Percentiles rank a stretch among this genome's conserved stretches.
These are phyloP conservation scores for Eulemur coronatus DNA, from an alignment of 2,797 vertebrate species.

Conservation along the genomic window DNA sequence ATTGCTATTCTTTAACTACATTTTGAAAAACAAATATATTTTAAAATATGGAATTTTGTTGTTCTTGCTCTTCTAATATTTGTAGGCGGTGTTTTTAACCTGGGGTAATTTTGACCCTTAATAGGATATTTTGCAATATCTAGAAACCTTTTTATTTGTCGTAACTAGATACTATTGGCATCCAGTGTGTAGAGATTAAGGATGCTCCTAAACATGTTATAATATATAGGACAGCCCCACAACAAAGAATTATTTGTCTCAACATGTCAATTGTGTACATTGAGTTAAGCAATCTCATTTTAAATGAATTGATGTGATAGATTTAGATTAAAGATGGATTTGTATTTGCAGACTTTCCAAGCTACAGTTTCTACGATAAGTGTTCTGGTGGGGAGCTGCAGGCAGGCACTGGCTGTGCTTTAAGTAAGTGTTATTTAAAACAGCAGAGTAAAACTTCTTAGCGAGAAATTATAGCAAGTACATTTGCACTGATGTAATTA, in stretches of 20 bases:
- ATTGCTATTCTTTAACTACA: background rate
- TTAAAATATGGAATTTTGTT: background rate
- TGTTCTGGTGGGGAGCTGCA: background rate
- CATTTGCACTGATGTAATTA: background rate
- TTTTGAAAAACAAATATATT: background rate
- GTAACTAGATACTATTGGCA: background rate
- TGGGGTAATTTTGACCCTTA: background rate
- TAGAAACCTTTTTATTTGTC: background rate
- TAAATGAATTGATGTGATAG: background rate
- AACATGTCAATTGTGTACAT: background rate
- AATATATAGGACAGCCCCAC: rapidly evolving
- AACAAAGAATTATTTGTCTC: background rate
- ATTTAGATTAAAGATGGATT: background rate
- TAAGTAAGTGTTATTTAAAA: constrained; percentile 12
- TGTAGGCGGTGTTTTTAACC: background rate
- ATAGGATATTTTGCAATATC: background rate
- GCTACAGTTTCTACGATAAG: background rate
- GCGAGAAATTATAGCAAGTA: constrained; percentile 63
- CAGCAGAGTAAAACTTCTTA: constrained; percentile 57
- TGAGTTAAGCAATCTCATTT: background rate
- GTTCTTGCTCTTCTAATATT: background rate
- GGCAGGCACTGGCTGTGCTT: background rate
- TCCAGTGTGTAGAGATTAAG: background rate
- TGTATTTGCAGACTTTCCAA: background rate
- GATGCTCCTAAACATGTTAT: background rate